Evolutionary conservation across 2,888 invertebrate genomes (phyloP), one percentile per base, ranked within the genome.

Genomic region (Monochamus alternatus): DNA sequence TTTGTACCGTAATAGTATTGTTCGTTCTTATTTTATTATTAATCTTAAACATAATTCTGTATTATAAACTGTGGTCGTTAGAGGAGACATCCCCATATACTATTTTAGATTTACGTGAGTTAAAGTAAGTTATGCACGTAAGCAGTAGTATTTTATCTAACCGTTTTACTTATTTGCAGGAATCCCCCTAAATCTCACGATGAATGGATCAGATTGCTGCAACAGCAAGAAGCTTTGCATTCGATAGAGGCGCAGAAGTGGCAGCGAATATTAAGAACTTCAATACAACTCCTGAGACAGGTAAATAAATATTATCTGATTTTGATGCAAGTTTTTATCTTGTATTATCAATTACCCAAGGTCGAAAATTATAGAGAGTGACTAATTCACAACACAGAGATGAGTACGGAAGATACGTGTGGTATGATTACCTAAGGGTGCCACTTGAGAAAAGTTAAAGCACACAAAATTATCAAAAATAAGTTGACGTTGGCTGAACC

Each of bases 171-270:
- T 44, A 58, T 32, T 77, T 76, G 30, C 82, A 94, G 94, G 84
- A 91, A 93, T 86, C 91, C 93, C 74, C 95, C 95, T 43, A 92
- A 93, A 85, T 92, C 93, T 82, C 93, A 94, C 87, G 94, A 96
- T 84, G 95, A 96, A 87, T 97, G 97, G 97, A 91, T 95, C 75
- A 91, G 92, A 81, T 89, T 96, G 79, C 89, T 97, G 83, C 94
- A 94, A 86, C 93, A 94, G 81, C 97, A 97, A 90, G 93, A 96
- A 88, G 91, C 92, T 74, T 90, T 96, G 63, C 96, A 97, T 89
- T 93, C 95, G 76, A 91, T 93, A 44, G 96, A 97, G 90, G 91
- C 97, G 88, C 92, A 92, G 79, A 94, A 94, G 85, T 97, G 97
- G 97, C 93, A 95, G 83, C 91, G 91, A 85, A 93, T 95, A 81